Percentiles rank a stretch among this genome's conserved stretches.
Evolutionary conservation across 2,888 invertebrate genomes (phyloP).

Genomic region (Phyllotreta cruciferae): DNA sequence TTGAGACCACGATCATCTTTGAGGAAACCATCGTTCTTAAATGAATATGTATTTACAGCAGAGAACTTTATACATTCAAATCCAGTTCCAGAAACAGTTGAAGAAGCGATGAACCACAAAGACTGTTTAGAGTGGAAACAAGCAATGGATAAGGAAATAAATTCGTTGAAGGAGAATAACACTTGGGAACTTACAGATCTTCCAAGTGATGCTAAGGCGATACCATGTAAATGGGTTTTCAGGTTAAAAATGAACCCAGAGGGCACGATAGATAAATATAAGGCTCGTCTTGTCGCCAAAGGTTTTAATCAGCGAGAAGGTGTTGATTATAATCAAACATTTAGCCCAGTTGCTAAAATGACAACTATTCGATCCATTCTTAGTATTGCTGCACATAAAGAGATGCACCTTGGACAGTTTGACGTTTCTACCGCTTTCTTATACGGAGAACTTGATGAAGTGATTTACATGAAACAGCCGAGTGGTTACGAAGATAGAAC

Average conservation of each 20-base stretch:
- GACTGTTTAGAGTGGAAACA: constrained; percentile 39
- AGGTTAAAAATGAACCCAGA: constrained; percentile 47
- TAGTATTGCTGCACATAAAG: constrained; percentile 39
- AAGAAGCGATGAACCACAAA: constrained; percentile 34
- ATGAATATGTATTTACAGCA: no score
- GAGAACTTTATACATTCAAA: no score
- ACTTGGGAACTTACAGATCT: constrained; percentile 44
- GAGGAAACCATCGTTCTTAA: no score
- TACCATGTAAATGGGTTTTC: constrained; percentile 48
- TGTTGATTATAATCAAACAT: constrained; percentile 42
- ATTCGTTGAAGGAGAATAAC: constrained; percentile 47
- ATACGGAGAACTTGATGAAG: constrained; percentile 24
- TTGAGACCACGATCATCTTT: no score
- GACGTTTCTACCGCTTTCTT: constrained; percentile 46
- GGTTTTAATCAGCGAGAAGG: constrained; percentile 42
- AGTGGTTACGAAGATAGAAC: background rate
- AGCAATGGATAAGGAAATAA: constrained; percentile 47
- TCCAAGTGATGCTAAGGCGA: constrained; percentile 37
- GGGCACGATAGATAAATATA: constrained; percentile 41
- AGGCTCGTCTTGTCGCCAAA: constrained; percentile 47
- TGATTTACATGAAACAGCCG: constrained; percentile 39
- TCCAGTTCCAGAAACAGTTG: background rate
- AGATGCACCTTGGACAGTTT: constrained; percentile 44
- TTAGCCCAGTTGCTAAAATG: constrained; percentile 38
- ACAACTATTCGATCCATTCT: constrained; percentile 44